Evolutionary conservation across 2,888 invertebrate species (phyloP).

Genomic region (Acrocera orbiculus): DNA sequence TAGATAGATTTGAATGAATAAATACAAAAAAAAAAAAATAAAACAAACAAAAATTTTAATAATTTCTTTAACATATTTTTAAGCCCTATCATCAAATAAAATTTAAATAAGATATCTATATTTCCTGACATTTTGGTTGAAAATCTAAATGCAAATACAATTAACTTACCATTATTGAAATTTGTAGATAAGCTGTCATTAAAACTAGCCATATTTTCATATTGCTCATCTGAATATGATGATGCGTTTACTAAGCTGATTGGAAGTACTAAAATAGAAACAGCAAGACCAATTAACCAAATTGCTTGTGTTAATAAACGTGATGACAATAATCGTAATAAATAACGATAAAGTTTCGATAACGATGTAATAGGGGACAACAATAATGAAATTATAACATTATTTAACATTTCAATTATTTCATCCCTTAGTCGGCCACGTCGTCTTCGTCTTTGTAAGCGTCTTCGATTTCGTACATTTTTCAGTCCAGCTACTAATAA

Average conservation of each 20-base stretch:
- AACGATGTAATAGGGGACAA: constrained; percentile 8
- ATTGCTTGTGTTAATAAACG: constrained; percentile 9
- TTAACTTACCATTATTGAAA: constrained; percentile 28
- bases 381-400: constrained; percentile 5
- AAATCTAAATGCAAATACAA: no score
- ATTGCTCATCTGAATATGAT: constrained; percentile 23
- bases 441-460: constrained; percentile 20
- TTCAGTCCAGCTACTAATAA: no score
- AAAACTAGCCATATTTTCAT: constrained; percentile 18
- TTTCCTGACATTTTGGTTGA: no score
- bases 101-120: no score
- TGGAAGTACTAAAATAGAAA: constrained; percentile 17
- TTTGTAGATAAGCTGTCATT: constrained; percentile 19
- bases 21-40: no score
- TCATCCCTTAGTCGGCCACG: constrained; percentile 28
- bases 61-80: no score
- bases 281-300: constrained; percentile 16
- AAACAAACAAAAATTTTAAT: no score
- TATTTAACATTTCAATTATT: constrained; percentile 4
- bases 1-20: no score
- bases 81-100: no score
- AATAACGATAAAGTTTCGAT: constrained; percentile 15
- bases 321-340: constrained; percentile 7
- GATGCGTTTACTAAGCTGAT: constrained; percentile 17
- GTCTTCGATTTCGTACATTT: constrained; percentile 7